These are phyloP conservation scores for Lysandra bellargus DNA, from an alignment of 2,888 invertebrate species.

Conservation along the genomic window DNA sequence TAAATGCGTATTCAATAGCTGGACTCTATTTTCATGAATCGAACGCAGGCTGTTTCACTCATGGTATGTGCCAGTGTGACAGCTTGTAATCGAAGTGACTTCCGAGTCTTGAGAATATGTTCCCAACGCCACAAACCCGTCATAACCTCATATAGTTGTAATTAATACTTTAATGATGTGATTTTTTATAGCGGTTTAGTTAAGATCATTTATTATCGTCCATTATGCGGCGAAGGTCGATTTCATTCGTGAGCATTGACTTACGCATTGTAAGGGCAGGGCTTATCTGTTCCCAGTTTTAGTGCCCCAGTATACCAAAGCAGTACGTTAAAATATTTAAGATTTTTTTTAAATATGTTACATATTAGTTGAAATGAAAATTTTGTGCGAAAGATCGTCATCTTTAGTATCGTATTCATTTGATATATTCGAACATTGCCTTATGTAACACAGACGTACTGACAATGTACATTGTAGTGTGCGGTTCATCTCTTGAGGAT, in stretches of 20 bases:
- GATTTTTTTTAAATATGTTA: not conserved
- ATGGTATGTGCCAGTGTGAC: not conserved
- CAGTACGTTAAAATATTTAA: not conserved
- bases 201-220: constrained; percentile 39
- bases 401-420: not conserved
- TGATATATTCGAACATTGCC: constrained; percentile 55
- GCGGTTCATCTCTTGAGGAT: constrained; percentile 18
- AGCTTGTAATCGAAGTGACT: not conserved
- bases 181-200: constrained; percentile 32
- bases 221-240: constrained; percentile 55
- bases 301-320: not conserved
- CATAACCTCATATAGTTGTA: constrained; percentile 28
- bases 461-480: constrained; percentile 22
- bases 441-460: constrained; percentile 36
- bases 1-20: constrained; percentile 17
- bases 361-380: not conserved
- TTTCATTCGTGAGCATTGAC: constrained; percentile 60
- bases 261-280: not conserved
- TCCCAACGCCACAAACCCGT: not conserved
- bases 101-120: not conserved
- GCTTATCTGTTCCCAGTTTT: not conserved
- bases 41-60: not conserved
- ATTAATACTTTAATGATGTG: constrained; percentile 23
- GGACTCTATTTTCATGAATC: not conserved
- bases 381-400: not conserved